Evolutionary conservation across 35 echinoderm and acorn worm species (phyloP).

Genomic region (Apostichopus japonicus): DNA sequence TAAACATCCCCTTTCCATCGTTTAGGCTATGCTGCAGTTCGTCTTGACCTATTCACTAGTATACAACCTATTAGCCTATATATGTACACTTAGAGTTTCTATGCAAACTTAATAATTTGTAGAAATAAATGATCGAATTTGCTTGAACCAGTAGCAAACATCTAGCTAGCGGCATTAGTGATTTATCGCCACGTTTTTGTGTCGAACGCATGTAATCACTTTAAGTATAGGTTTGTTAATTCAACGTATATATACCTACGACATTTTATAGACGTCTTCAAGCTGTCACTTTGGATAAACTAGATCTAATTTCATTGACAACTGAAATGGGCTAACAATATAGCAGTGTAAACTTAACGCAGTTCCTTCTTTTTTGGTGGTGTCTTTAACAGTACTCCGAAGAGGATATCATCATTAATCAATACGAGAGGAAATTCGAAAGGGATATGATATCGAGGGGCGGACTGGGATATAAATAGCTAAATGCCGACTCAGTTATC

Average conservation of each 20-base stretch:
- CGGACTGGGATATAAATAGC: too few relatives aligned
- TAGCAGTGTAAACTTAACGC: neutral
- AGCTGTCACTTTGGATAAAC: slow-evolving; percentile 38
- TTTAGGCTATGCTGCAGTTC: too few relatives aligned
- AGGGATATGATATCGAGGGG: too few relatives aligned
- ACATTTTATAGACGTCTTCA: slow-evolving; percentile 5
- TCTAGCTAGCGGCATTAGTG: neutral
- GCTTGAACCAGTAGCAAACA: neutral
- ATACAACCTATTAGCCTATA: too few relatives aligned
- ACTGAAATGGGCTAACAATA: neutral
- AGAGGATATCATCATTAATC: neutral
- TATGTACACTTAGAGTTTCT: too few relatives aligned
- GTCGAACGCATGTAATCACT: slow-evolving; percentile 20
- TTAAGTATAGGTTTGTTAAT: slow-evolving; percentile 29
- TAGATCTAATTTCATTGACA: slow-evolving; percentile 29
- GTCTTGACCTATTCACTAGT: too few relatives aligned
- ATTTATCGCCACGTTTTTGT: neutral
- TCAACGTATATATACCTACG: neutral
- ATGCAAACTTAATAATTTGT: too few relatives aligned
- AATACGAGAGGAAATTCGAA: neutral
- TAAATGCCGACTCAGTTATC: too few relatives aligned
- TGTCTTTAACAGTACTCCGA: neutral
- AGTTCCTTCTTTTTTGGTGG: neutral
- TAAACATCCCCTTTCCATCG: too few relatives aligned
- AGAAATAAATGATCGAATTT: neutral